Base-by-base conservation (phyloP, 2,113 vertebrate genomes). In the Cygnus buccinator region DNA sequence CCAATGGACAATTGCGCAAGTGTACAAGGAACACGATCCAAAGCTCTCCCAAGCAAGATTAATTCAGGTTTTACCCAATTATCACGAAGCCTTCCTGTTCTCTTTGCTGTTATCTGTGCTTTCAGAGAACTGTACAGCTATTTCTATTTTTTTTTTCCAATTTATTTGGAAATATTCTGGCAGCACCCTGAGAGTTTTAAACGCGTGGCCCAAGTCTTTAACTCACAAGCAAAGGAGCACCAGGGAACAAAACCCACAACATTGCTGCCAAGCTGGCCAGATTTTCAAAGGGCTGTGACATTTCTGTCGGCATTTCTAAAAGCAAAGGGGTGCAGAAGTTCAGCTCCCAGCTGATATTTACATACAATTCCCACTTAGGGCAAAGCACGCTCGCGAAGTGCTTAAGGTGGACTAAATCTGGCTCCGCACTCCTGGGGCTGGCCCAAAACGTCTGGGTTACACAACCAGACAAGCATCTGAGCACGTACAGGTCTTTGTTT, bases 311-410 rank as follows among this genome's bases (percentile, higher is more conserved):
- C 10, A 5, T 20, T 67, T 44, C 20, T 67, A 41, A 22, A 26
- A 20, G 54, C 6, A 13, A 67, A 52, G 18, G 22, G 78, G 26
- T 11, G 46, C 2, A 20, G 33, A 17, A 31, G 39, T 41, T 54
- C 72, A 63, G 65, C 48, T 62, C 79, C 57, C 63, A 35, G 73
- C 4, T 22, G 80, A 11, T 48, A 13, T 0, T 1, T 17, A 39
- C 39, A 0, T 11, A 20, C 22, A 20, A 8, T 29, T 68, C 46
- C 63, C n/a, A 8, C 46, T 55, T 25, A 46, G 0, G 13, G 41
- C 80, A 26, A 58, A 84, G 41, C 41, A 31, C 7, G 3, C 15
- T 76, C 29, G 3, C 10, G 1, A 9, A 35, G 41, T 3, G n/a
- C 26, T 58, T 43, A 37, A 63, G 63, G 73, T 33, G 20, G 35